phyloP scores from a whole-genome alignment of 92 coral and sea anemone genomes.

The Scolanthus callimorphus region DNA sequence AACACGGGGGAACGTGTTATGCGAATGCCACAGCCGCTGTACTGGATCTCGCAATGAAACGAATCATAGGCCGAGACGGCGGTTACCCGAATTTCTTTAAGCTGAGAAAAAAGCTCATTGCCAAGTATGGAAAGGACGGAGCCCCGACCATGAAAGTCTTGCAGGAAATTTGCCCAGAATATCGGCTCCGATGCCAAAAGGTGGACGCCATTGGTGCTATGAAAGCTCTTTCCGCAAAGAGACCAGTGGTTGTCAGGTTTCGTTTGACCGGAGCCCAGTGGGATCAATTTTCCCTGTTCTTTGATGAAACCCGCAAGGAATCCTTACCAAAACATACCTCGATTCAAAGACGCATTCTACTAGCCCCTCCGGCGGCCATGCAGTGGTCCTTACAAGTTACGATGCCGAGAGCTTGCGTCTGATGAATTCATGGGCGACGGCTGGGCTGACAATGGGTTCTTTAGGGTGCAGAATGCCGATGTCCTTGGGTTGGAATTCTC shows the following conservation, averaged over 20 bases:
- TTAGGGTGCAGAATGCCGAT: slow-evolving; percentile 43
- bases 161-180: slow-evolving; percentile 24
- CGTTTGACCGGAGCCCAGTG: slow-evolving; percentile 33
- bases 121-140: slow-evolving; percentile 13
- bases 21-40: slow-evolving; percentile 74
- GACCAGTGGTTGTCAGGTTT: slow-evolving; percentile 55
- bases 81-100: slow-evolving; percentile 56
- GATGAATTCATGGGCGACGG: slow-evolving; percentile 57
- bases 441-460: slow-evolving; percentile 62
- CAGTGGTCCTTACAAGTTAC: slow-evolving; percentile 51
- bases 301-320: slow-evolving; percentile 18
- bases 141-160: slow-evolving; percentile 18
- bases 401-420: slow-evolving; percentile 38
- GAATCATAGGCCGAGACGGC: slow-evolving; percentile 45
- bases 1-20: slow-evolving; percentile 30
- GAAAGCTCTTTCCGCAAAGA: slow-evolving; percentile 32
- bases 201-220: slow-evolving; percentile 36
- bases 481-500: slow-evolving; percentile 47
- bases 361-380: slow-evolving; percentile 26
- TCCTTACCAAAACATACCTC: slow-evolving; percentile 22
- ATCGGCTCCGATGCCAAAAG: slow-evolving; percentile 31
- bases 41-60: slow-evolving; percentile 51
- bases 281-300: slow-evolving; percentile 33
- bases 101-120: slow-evolving; percentile 16
- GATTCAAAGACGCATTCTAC: slow-evolving; percentile 1